These are phyloP conservation scores for Ommatoiulus sabulosus DNA, from an alignment of 2,888 invertebrate species.

Conservation along the genomic window DNA sequence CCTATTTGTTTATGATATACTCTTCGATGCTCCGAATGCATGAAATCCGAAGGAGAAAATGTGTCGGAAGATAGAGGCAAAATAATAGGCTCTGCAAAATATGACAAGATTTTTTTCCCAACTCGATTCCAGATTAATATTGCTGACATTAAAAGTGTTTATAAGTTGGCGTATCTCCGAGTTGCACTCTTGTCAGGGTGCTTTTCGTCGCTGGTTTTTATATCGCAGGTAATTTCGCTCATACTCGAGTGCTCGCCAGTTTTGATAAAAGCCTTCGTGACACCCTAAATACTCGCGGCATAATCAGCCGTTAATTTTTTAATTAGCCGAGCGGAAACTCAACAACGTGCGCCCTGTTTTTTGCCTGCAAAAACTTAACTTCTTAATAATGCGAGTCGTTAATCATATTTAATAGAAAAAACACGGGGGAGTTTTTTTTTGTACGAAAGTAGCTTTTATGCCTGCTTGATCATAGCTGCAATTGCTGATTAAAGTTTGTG, in stretches of 20 bases:
- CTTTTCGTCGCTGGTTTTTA: not conserved
- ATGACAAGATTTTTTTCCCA: slow-evolving; percentile 28
- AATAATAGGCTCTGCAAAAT: slow-evolving; percentile 23
- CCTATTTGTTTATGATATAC: slow-evolving; percentile 2
- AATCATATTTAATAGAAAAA: slow-evolving; percentile 34
- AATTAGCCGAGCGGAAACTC: slow-evolving; percentile 43
- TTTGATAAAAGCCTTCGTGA: slow-evolving; percentile 22
- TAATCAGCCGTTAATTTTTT: slow-evolving; percentile 43
- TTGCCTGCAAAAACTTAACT: slow-evolving; percentile 21
- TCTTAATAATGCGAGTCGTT: slow-evolving; percentile 21
- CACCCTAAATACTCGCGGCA: slow-evolving; percentile 11
- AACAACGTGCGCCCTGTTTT: slow-evolving; percentile 18
- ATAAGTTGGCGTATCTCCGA: slow-evolving; percentile 11
- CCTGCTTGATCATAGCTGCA: slow-evolving; percentile 34
- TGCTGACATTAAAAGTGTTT: slow-evolving; percentile 43
- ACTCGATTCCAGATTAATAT: slow-evolving; percentile 37
- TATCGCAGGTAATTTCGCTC: not conserved
- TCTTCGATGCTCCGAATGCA: slow-evolving; percentile 5
- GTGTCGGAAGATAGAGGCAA: slow-evolving; percentile 1
- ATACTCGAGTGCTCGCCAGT: not conserved
- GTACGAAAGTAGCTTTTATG: slow-evolving; percentile 12
- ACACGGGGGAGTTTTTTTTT: not conserved
- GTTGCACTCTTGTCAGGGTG: slow-evolving; percentile 20
- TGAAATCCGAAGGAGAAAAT: slow-evolving; percentile 29
- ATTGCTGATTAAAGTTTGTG: slow-evolving; percentile 30